Percentiles rank a stretch among this genome's conserved stretches.
Evolutionary conservation across 2,113 vertebrate species (phyloP).

Genomic region (Sciurus niger): DNA sequence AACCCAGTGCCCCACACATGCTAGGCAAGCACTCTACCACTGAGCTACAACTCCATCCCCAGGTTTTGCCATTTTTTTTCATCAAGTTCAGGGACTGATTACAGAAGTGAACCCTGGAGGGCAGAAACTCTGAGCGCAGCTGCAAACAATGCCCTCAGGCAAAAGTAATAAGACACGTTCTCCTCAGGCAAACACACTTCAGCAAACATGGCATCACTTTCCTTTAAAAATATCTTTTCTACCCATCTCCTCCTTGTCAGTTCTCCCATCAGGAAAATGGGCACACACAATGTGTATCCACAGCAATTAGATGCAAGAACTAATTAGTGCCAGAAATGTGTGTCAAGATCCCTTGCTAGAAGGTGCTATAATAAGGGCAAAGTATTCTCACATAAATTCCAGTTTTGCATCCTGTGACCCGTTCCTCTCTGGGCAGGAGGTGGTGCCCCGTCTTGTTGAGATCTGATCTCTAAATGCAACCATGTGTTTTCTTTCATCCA

Average conservation of each 20-base stretch:
- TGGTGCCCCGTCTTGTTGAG: slow-evolving; percentile 75
- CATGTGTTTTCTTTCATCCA: slow-evolving; percentile 81
- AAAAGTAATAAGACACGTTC: background rate
- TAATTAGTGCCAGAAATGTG: slow-evolving; percentile 53
- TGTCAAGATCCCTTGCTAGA: slow-evolving; percentile 48
- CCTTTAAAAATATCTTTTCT: slow-evolving; percentile 2
- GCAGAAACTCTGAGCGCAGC: background rate
- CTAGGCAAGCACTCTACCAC: no score
- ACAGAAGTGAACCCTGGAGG: background rate
- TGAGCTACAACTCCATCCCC: no score
- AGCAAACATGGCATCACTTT: background rate
- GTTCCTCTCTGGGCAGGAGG: slow-evolving; percentile 65
- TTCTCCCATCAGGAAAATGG: slow-evolving; percentile 73
- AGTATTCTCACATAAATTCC: slow-evolving; percentile 43
- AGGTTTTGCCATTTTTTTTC: background rate
- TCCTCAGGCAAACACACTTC: background rate
- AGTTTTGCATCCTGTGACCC: slow-evolving; percentile 55
- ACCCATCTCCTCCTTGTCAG: background rate
- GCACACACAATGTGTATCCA: background rate
- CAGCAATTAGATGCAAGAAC: slow-evolving; percentile 23
- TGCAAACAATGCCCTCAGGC: background rate
- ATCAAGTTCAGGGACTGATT: background rate
- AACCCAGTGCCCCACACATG: no score
- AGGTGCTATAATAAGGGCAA: slow-evolving; percentile 43
- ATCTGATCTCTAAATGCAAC: slow-evolving; percentile 79